These are phyloP conservation scores for Yponomeuta cagnagella DNA, from an alignment of 2,888 invertebrate species.

Conservation along the genomic window DNA sequence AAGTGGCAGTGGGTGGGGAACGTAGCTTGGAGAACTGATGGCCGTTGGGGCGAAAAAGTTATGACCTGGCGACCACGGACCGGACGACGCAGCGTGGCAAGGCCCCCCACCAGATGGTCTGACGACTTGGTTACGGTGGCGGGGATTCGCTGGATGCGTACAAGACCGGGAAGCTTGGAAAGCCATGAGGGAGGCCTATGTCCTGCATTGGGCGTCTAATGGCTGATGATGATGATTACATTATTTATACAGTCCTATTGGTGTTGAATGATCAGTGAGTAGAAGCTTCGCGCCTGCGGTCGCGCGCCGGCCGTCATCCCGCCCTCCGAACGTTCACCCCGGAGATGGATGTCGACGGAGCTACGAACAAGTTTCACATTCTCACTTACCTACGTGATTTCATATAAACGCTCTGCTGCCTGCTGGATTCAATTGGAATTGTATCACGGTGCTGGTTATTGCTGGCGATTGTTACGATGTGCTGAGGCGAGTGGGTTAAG, in stretches of 20 bases:
- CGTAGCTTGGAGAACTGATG: too few species aligned
- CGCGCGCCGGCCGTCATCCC: constrained; percentile 8
- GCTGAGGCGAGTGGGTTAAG: not conserved
- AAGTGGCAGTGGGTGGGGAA: too few species aligned
- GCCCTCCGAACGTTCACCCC: constrained; percentile 16
- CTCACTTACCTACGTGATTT: constrained; percentile 3
- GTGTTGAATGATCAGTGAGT: not conserved
- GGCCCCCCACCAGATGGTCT: too few species aligned
- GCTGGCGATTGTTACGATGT: not conserved
- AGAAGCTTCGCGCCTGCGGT: constrained; percentile 7
- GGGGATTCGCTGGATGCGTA: too few species aligned
- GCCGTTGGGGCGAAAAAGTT: too few species aligned
- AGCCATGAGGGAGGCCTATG: too few species aligned
- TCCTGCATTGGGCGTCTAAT: too few species aligned
- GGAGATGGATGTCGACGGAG: constrained; percentile 14
- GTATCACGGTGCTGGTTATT: not conserved
- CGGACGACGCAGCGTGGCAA: too few species aligned
- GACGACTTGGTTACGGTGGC: too few species aligned
- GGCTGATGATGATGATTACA: too few species aligned
- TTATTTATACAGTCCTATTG: not conserved
- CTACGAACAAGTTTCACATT: constrained; percentile 12
- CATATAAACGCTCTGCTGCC: not conserved
- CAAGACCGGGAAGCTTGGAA: too few species aligned
- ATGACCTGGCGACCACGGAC: too few species aligned
- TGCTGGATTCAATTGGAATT: constrained; percentile 1